Evolutionary conservation across 2,888 invertebrate species (phyloP), one percentile per base, ranked within the genome.

Genomic region (Sericinus montela): DNA sequence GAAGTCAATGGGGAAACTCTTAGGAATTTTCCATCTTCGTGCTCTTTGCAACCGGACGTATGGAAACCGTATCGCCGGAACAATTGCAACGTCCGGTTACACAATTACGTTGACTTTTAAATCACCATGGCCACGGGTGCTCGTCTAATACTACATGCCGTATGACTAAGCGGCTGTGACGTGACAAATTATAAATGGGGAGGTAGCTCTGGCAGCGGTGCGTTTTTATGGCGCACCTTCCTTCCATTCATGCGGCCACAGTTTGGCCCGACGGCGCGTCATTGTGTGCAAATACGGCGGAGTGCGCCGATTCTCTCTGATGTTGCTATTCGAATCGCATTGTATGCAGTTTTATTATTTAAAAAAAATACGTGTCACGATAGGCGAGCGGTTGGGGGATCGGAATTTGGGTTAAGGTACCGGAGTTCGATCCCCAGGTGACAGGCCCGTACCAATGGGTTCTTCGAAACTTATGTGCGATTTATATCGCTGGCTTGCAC

Each of bases 201-300:
- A 19, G 16, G 16, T 19, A 25, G 35, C 35, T 25, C 7, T 25
- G 39, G 13, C 23, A 43, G 45, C 45, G 15, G 16, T 35, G 19
- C 49, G 55, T 67, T 70, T 73, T 63, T 77, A 73, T 74, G 74
- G 74, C 56, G 64, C 59, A 58, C 66, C 76, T 79, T 83, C 82
- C 82, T 78, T 70, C 72, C 80, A 81, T 83, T 83, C 69, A 81
- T 76, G 58, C 65, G 63, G 25, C 65, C 63, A 55, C 51, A 44
- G 54, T 59, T 63, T 56, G 60, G 59, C 54, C 48, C 55, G 41
- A 46, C 23, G 41, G 48, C 23, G 45, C 40, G 47, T 59, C 60
- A 78, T 80, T 82, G 77, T 80, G 72, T 80, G 77, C 70, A 65
- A 77, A 80, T 79, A 63, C 29, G 29, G 23, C 10, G n/a, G n/a